These are phyloP conservation scores for Lasioglossum villosulum DNA, from an alignment of 2,888 invertebrate genomes.

Conservation along the genomic window DNA sequence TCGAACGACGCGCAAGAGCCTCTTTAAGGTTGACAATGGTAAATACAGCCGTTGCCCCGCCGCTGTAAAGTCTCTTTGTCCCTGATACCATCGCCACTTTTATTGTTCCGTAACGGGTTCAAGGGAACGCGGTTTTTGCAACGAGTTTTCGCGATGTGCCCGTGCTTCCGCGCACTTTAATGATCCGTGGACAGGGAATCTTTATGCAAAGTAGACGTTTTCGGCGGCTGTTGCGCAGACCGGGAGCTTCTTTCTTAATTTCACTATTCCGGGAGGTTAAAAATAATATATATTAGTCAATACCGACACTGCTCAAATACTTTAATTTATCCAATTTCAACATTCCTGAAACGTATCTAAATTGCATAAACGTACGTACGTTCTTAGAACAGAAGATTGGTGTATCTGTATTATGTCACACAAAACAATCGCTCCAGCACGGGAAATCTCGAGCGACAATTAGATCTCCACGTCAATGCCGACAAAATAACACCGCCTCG, in stretches of 20 bases:
- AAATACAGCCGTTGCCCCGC: not conserved
- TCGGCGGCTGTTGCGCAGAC: not conserved
- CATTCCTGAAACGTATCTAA: not conserved
- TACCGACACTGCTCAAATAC: not conserved
- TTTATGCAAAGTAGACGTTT: not conserved
- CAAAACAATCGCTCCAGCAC: not conserved
- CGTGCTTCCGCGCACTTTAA: not conserved
- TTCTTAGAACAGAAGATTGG: not conserved
- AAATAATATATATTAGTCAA: not conserved
- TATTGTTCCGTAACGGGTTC: slow-evolving; percentile 2
- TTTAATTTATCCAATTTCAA: not conserved
- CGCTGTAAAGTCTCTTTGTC: not conserved
- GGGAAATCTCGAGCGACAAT: slow-evolving; percentile 11
- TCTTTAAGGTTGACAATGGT: slow-evolving; percentile 22
- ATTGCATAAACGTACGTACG: not conserved
- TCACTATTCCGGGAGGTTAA: not conserved
- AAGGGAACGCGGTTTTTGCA: not conserved
- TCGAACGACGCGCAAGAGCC: slow-evolving; percentile 7
- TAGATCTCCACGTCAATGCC: slow-evolving; percentile 10
- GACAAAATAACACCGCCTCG: not conserved
- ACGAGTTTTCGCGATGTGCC: not conserved
- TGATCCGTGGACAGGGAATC: not conserved
- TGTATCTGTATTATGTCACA: not conserved
- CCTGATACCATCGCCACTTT: slow-evolving; percentile 12
- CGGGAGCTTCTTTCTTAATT: not conserved